Base-by-base conservation (phyloP, 2,888 invertebrate species). In the Habrosyne pyritoides region DNA sequence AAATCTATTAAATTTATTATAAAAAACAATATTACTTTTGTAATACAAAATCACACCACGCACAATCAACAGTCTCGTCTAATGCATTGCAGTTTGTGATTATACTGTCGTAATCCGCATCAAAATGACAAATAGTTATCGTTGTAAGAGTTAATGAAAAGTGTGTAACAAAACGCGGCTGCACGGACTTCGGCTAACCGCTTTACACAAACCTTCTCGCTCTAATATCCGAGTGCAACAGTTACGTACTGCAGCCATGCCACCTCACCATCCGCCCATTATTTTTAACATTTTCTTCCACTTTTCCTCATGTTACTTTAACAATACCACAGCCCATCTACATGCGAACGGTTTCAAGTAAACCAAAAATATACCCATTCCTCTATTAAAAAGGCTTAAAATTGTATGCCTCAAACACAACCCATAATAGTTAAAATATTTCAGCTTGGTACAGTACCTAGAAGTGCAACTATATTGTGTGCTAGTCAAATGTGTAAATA, bases 71-170 rank as follows among this genome's bases (percentile, higher is more conserved):
- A 33, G 12, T n/a, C n/a, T n/a, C 14, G 1, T 6, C n/a, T 36
- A 14, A 36, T 24, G n/a, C 14, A 6, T 36, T 36, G 7, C 24
- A 24, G 4, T 36, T 2, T 36, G 14, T 14, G 12, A 33, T 33
- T 33, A 36, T 14, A 36, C 14, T 36, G 36, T 36, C 36, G 36
- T 36, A 36, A 36, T 36, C 36, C 36, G 36, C 36, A 36, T 36
- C 14, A 36, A 36, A 36, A 36, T 36, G 14, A 33, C 6, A 18
- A 24, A 42, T 18, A 2, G 4, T 18, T 18, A 42, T 42, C 2
- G 14, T 14, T 42, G 42, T 18, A 18, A 42, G 8, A 42, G 42
- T 18, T 42, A 42, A 42, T 42, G 42, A 42, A 18, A 5, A 42
- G 42, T 42, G 42, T 42, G 42, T 42, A 42, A 42, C 18, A 42